Conservation (phyloP, 1,140 invertebrate species). For the Physella acuta region DNA sequence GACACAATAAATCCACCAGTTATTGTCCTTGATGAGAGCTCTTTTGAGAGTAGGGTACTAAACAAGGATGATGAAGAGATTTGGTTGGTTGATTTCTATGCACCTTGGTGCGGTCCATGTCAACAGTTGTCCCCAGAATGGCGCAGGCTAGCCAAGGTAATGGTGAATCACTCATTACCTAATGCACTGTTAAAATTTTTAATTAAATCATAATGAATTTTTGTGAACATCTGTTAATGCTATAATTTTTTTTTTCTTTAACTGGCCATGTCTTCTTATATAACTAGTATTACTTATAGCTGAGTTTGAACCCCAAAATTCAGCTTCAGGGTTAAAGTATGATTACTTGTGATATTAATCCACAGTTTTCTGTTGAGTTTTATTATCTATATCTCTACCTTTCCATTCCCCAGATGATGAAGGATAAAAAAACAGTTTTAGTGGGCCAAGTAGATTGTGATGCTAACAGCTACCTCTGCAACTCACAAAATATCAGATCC, state of each 20-base stretch:
- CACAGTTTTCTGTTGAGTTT: too few relatives aligned
- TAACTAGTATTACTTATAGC: too few relatives aligned
- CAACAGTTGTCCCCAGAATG: slow-evolving; percentile 69
- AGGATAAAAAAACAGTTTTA: slow-evolving; percentile 62
- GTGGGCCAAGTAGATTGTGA: slow-evolving; percentile 75
- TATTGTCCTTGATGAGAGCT: slow-evolving; percentile 63
- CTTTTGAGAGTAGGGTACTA: slow-evolving; percentile 65
- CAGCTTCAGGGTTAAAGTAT: too few relatives aligned
- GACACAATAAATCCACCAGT: slow-evolving; percentile 66
- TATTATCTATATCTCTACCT: too few relatives aligned
- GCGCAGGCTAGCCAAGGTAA: slow-evolving; percentile 65
- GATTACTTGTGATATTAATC: too few relatives aligned
- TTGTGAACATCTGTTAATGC: too few relatives aligned
- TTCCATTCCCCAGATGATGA: slow-evolving; percentile 54
- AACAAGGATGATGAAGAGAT: slow-evolving; percentile 62
- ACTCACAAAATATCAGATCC: slow-evolving; percentile 65
- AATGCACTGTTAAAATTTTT: too few relatives aligned
- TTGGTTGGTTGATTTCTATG: slow-evolving; percentile 73
- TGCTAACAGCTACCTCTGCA: slow-evolving; percentile 65
- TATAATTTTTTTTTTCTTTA: too few relatives aligned
- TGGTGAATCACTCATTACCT: too few relatives aligned
- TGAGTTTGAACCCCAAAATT: too few relatives aligned
- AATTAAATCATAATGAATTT: too few relatives aligned
- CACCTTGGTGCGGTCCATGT: slow-evolving; percentile 73
- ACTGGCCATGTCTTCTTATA: too few relatives aligned